phyloP scores from a whole-genome alignment of 92 coral and sea anemone species.

The Siderastrea radians region DNA sequence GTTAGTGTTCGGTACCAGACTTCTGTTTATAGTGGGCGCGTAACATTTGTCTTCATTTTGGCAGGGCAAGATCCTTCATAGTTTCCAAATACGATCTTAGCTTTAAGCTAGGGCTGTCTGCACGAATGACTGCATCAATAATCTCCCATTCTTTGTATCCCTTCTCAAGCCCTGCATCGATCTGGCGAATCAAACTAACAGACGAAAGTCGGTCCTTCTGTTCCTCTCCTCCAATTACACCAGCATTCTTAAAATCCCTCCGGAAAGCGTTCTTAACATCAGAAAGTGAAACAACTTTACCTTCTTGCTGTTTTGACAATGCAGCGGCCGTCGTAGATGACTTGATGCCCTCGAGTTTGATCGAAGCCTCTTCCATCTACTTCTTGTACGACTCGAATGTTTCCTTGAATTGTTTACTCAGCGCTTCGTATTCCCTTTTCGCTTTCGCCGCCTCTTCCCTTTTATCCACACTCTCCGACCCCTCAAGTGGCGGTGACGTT shows the following conservation, averaged over 20 bases:
- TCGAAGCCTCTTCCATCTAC: conserved; percentile 24
- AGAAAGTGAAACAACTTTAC: conserved; percentile 20
- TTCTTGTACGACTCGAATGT: conserved; percentile 27
- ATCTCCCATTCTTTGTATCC: conserved; percentile 64
- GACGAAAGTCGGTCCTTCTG: conserved; percentile 56
- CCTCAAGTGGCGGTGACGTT: conserved; percentile 23
- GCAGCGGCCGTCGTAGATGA: neutral
- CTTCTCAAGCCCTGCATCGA: conserved; percentile 58
- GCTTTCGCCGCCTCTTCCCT: conserved; percentile 11
- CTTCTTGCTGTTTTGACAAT: neutral
- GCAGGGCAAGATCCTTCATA: conserved; percentile 54
- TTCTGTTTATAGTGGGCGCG: conserved; percentile 67
- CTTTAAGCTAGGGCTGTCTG: conserved; percentile 59
- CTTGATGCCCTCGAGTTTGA: neutral
- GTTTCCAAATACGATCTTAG: conserved; percentile 58
- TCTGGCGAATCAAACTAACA: conserved; percentile 58
- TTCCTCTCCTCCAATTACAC: conserved; percentile 47
- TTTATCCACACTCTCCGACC: neutral
- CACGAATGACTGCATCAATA: conserved; percentile 69
- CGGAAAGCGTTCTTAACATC: conserved; percentile 43
- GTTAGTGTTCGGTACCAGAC: conserved; percentile 69
- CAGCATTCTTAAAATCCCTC: conserved; percentile 57
- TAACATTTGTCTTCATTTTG: conserved; percentile 49
- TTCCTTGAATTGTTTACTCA: conserved; percentile 28
- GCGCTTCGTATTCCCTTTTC: conserved; percentile 27